Evolutionary conservation across 1,140 invertebrate species (phyloP), one percentile per base, ranked within the genome.

Genomic region (Aricia agestis): DNA sequence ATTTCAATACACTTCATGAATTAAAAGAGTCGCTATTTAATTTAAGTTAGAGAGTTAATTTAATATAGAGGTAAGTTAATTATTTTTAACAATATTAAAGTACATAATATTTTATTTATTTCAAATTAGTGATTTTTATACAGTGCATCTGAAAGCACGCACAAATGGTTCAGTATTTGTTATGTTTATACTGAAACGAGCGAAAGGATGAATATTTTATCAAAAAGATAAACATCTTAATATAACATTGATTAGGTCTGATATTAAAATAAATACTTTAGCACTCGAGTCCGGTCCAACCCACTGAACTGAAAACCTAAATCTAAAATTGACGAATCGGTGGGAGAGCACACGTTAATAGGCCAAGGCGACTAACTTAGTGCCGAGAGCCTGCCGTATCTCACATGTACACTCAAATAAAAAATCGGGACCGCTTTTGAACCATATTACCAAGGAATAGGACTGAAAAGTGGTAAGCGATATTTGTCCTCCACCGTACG

Each of bases 281-380:
- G 61, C 19, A 65, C 61, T 65, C 79, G 81, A 36, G 36, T 80
- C 78, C 80, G 82, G 72, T 67, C 74, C 85, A 87, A 87, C 84
- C 83, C 79, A 88, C 80, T 91, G 87, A 87, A 83, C 89, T 89
- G 87, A 85, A 91, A 89, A 91, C 89, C 89, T 89, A 91, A 91
- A 89, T 91, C 87, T 88, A 86, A 86, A 89, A 87, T 87, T 90
- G 85, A 85, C 84, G 85, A 87, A 84, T 87, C 78, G 79, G 78
- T 77, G 76, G 77, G 79, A 76, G 78, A 83, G 82, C 80, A 80
- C 78, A 78, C 75, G 78, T 77, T 87, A 86, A 84, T 88, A 85
- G 89, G 87, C 85, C 89, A 91, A 91, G 89, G 89, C 82, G 76
- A 87, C 85, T 84, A 85, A 89, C 89, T 87, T 83, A 78, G 81